Evolutionary conservation across 2,113 vertebrate genomes (phyloP), one percentile per base, ranked within the genome.

Genomic region (Vimba vimba): DNA sequence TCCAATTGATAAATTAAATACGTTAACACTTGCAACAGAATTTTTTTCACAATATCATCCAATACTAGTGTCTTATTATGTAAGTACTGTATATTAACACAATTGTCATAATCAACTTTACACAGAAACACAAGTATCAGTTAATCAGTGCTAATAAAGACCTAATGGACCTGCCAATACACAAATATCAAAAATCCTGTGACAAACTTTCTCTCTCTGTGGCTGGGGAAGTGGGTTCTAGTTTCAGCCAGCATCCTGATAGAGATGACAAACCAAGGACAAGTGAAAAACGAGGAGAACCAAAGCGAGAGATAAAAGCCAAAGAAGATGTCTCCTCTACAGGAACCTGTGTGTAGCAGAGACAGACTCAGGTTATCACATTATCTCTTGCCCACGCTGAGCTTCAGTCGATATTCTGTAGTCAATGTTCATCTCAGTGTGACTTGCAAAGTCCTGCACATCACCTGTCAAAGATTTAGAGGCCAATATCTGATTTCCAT

Each of bases 351-450:
- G 75, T 71, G 68, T 43, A 55, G 79, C 15, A 21, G 33, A 71
- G 33, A 39, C 8, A 39, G 33, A 39, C 19, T 39, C 19, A 76
- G 86, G 88, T 57, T 57, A 57, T 57, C 55, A 87, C 68, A 30
- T 84, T 87, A 77, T 88, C 88, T 82, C 59, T 25, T 59, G 76
- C 19, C 47, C 23, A 78, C 50, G 45, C 69, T 45, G 57, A 25
- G 15, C 83, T 62, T 25, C 30, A 74, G 86, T 93, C 89, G 4
- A 93, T 93, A 89, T 90, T 83, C 79, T 90, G 91, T 87, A 87
- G 27, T 85, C 87, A 85, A 25, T 27, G 33, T 86, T 90, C 86
- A 85, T 71, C 88, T 87, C 86, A 76, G 25, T 83, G 25, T n/a
- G 57, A 74, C 88, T 86, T 66, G 78, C 79, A 36, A 87, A 89